Base-by-base conservation (phyloP, 1,140 invertebrate species). In the Microplitis demolitor region DNA sequence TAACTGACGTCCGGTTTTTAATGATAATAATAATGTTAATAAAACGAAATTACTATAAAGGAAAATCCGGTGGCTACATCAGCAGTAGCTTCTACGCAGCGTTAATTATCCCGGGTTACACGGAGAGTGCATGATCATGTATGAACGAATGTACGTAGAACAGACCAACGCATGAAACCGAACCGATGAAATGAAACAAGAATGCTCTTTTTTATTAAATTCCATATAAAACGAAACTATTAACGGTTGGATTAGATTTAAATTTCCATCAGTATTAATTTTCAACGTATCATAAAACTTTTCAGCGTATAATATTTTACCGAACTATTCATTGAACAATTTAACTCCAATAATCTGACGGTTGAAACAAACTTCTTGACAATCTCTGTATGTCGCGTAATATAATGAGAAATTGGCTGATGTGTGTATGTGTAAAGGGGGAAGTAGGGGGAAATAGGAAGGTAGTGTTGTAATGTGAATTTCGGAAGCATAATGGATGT, bases 101-200 rank as follows among this genome's bases (percentile, higher is more conserved):
- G 56, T 79, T 79, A 78, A 78, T 79, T 79, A 79, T 76, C 73
- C 75, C 69, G 75, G 75, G 75, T 76, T 78, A 79, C 77, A 74
- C 54, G 75, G n/a, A 77, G 45, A 73, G 16, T 58, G 56, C 16
- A 58, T 54, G 14, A 9, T 31, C 14, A 58, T 24, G 56, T 16
- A 24, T 16, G 14, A 58, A 9, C 56, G 24, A 14, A 54, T 54
- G 51, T n/a, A 54, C 16, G 51, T 54, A 54, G 4, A 54, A 54
- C 16, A 54, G 51, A 24, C 24, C 24, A 24, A 24, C 24, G 24
- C 24, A 24, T 24, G 24, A 24, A 24, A 24, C 24, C 24, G 2
- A 24, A 24, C 0, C 24, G 24, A 24, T 24, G 24, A 2, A 24
- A 24, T 24, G n/a, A n/a, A n/a, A n/a, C n/a, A n/a, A 39, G 5